Base-by-base conservation (phyloP, 2,797 vertebrate species). In the Pagetopsis macropterus region DNA sequence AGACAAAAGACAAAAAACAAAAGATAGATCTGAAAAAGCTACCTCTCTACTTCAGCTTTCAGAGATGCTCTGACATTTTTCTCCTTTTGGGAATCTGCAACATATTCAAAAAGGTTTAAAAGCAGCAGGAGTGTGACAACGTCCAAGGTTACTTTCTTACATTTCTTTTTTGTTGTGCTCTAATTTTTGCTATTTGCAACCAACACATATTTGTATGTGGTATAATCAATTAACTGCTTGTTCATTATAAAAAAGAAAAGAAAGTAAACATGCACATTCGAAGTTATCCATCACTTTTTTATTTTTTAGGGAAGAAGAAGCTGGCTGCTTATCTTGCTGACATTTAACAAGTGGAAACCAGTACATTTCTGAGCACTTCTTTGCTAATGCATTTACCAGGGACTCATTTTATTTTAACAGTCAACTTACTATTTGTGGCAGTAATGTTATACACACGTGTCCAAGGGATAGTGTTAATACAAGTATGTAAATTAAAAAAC, bases 41-140 rank as follows among this genome's bases (percentile, higher is more conserved):
- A 96, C 96, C 96, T 94, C 81, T 96, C 96, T 8, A 95, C 95
- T 80, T 94, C 95, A 67, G 96, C 94, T 91, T 93, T 94, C 62
- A 96, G 85, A 46, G 90, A 76, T 67, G 91, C 93, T 89, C 96
- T 86, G 54, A 95, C 71, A 46, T 93, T 84, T 79, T 95, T 96
- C 76, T 96, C 95, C 66, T 92, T 93, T 79, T 92, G 93, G 1
- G 94, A 95, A 89, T 96, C 96, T 96, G 90, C 16, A 90, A 92
- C 52, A 73, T 0, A 81, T 68, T 6, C 27, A 81, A 40, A 37
- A 60, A 46, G 12, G 6, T 68, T 67, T 54, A 12, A 13, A 14
- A 65, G 65, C 17, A 55, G 19, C 43, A 67, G 8, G 31, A 17
- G 16, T 2, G 2, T 21, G 10, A 19, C 27, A n/a, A 50, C 4